Conservation (phyloP, 2,888 invertebrate species). For the Trypoxylon attenuatum region DNA sequence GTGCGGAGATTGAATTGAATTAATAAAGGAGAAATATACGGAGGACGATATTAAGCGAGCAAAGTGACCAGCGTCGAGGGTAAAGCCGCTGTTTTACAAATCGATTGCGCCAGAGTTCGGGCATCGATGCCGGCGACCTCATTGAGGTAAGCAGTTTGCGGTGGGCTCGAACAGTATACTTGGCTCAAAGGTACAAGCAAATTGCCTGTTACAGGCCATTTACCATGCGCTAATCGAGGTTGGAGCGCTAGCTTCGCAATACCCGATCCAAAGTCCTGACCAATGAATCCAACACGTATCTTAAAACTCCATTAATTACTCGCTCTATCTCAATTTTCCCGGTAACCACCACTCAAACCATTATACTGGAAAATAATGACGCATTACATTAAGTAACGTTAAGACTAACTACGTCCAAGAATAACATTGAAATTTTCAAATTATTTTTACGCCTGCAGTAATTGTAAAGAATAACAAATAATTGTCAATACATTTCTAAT, state of each 20-base stretch:
- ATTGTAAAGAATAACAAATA: too few relatives aligned
- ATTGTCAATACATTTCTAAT: too few relatives aligned
- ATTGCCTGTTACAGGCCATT: not conserved
- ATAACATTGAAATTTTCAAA: too few relatives aligned
- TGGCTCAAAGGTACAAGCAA: conserved; percentile 1
- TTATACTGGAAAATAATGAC: too few relatives aligned
- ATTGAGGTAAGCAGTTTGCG: not conserved
- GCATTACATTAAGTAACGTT: too few relatives aligned
- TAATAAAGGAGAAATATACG: too few relatives aligned
- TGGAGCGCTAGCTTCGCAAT: not conserved
- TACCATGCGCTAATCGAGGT: not conserved
- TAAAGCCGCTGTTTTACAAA: not conserved
- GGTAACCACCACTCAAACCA: too few relatives aligned
- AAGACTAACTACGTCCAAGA: too few relatives aligned
- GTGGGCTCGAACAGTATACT: not conserved
- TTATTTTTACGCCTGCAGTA: too few relatives aligned
- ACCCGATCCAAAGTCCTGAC: too few relatives aligned
- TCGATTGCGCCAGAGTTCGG: not conserved
- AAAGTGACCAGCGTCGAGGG: not conserved
- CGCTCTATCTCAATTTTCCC: too few relatives aligned
- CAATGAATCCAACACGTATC: not conserved
- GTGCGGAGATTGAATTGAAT: too few relatives aligned
- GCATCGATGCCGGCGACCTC: not conserved
- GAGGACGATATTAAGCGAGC: not conserved
- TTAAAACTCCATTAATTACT: not conserved